Evolutionary conservation across 2,797 vertebrate species (phyloP), one percentile per base, ranked within the genome.

Genomic region (Characodon lateralis): DNA sequence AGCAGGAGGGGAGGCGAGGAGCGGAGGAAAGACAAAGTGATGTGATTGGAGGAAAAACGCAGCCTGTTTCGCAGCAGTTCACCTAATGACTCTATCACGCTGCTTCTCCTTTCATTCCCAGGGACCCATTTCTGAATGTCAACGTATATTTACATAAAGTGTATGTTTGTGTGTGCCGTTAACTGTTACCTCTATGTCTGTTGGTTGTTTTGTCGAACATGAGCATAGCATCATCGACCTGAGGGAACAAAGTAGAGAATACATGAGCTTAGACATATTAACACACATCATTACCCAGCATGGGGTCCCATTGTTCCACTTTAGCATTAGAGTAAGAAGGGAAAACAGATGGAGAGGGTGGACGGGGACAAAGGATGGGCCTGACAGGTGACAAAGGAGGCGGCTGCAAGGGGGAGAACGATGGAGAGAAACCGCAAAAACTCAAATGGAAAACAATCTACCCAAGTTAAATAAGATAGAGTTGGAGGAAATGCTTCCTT

Each of bases 181-280:
- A 31, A 50, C 72, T 71, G 10, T 20, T 95, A 99, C 98, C 98
- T 98, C 98, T 96, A 95, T 99, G 98, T 91, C 98, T 95, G 95
- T 99, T 99, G 93, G 98, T 99, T 61, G 98, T 99, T 96, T 99
- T 99, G 96, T 99, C 98, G 6, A 99, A 99, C 98, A 99, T 99
- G 82, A 99, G 96, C 98, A 99, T 99, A 78, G 98, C 98, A 48
- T 99, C 98, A 0, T 99, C 98, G 86, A 99, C 98, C 98, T 99
- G 94, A 85, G 94, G 92, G 87, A 85, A 95, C 91, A 92, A 94
- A 93, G 88, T 90, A 81, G 82, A 87, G 88, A 90, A 87, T 79
- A 81, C 83, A 91, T 91, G 87, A 93, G 91, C 83, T 85, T 75
- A 50, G 71, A 88, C 86, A 89, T 84, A 89, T 87, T 83, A 79